Conservation (phyloP, 2,888 invertebrate genomes). For the Altica lythri region DNA sequence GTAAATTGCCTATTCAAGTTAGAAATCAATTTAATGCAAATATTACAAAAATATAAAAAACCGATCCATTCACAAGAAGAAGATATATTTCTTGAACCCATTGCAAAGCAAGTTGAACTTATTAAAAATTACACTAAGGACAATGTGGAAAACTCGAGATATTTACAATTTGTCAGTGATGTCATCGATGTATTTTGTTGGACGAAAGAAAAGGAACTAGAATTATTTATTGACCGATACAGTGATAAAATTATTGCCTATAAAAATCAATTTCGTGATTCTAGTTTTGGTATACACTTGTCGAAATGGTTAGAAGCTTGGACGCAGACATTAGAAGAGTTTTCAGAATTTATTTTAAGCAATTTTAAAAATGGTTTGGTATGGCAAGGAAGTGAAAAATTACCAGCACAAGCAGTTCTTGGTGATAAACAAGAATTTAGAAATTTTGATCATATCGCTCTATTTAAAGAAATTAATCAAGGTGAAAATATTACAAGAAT, state of each 20-base stretch:
- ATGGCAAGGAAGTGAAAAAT: constrained; percentile 33
- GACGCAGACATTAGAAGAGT: constrained; percentile 31
- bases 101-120: constrained; percentile 31
- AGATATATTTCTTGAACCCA: constrained; percentile 32
- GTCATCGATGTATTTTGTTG: constrained; percentile 35
- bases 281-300: constrained; percentile 26
- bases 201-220: constrained; percentile 32
- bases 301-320: constrained; percentile 34
- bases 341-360: constrained; percentile 29
- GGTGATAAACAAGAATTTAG: constrained; percentile 32
- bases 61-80: constrained; percentile 31
- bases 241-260: constrained; percentile 22
- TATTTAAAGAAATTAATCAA: constrained; percentile 37
- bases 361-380: constrained; percentile 31
- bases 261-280: constrained; percentile 21
- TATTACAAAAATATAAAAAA: constrained; percentile 35
- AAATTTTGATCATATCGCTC: constrained; percentile 29
- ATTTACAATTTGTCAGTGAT: constrained; percentile 31
- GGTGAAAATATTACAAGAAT: constrained; percentile 35
- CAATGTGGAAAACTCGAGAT: constrained; percentile 18
- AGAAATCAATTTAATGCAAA: constrained; percentile 31
- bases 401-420: constrained; percentile 29
- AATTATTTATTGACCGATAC: constrained; percentile 28
- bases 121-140: constrained; percentile 24
- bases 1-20: constrained; percentile 77